These are phyloP conservation scores for Ursus arctos DNA, from an alignment of 2,113 vertebrate genomes.

Conservation along the genomic window DNA sequence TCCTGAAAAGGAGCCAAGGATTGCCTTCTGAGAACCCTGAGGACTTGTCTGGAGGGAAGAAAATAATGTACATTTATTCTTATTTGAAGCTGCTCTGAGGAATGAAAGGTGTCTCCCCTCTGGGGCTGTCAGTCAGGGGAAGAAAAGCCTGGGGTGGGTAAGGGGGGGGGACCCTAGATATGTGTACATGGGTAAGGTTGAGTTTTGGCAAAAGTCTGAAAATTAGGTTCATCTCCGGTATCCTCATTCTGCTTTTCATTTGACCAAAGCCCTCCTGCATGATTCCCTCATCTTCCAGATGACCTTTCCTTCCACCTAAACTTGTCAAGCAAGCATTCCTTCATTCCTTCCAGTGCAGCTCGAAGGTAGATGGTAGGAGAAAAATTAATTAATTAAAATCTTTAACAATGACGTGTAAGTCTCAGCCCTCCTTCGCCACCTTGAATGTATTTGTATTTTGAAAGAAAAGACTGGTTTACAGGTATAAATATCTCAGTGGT, in stretches of 20 bases:
- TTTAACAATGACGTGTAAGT: not conserved
- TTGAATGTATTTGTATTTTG: constrained; percentile 37
- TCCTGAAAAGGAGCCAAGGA: not conserved
- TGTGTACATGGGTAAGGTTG: not conserved
- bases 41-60: not conserved
- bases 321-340: not conserved
- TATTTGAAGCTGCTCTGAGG: not conserved
- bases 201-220: not conserved
- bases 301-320: not conserved
- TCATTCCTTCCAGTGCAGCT: constrained; percentile 11
- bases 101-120: not conserved
- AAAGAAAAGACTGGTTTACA: not conserved
- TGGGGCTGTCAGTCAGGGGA: not conserved
- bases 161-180: not conserved
- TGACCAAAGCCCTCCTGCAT: not conserved
- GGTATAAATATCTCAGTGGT: not conserved
- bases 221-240: not conserved
- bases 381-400: constrained; percentile 58
- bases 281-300: not conserved
- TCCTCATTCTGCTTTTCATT: not conserved
- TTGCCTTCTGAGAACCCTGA: not conserved
- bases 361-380: not conserved
- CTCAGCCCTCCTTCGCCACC: not conserved
- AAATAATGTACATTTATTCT: constrained; percentile 19
- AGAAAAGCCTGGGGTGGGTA: not conserved